Evolutionary conservation across 1,140 invertebrate genomes (phyloP), one percentile per base, ranked within the genome.

Genomic region (Heliconius eleuchia): DNA sequence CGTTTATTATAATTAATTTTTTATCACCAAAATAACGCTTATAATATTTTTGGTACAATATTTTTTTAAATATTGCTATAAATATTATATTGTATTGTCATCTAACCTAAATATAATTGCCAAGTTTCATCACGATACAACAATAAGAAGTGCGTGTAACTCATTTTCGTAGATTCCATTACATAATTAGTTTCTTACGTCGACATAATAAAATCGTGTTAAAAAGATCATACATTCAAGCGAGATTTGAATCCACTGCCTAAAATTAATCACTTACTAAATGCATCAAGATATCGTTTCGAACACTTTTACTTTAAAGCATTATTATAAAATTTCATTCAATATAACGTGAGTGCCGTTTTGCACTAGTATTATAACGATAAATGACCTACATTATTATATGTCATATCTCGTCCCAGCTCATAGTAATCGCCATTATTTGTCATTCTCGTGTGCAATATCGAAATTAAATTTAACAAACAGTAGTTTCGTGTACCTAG

Each of bases 321-420:
- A 66, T n/a, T 13, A 27, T 66, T 66, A 27, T 66, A 66, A 66
- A 66, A 66, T 66, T 66, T 16, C 60, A 66, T 66, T 30, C 60
- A 66, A 66, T 27, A 30, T 5, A 66, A 27, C 60, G 3, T 3
- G 3, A 46, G 13, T 18, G 19, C 13, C 30, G 27, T 66, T 66
- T 30, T 66, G 23, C 60, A 13, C 60, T 66, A 30, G 60, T 30
- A 66, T 30, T 66, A 30, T 66, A 66, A 30, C 0, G 27, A 66
- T 66, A 30, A 66, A 66, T 66, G 27, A 16, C 27, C 2, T 66
- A 66, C 60, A 66, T 66, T 66, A 66, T 30, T 66, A 66, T 66
- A 66, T 66, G 60, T 30, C 60, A 27, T 66, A 66, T 66, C 60
- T 66, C 1, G 23, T 66, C 60, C 60, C 0, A 66, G 60, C 13